These are phyloP conservation scores for Neuroscelio doddi DNA, from an alignment of 2,888 invertebrate species.

Conservation along the genomic window DNA sequence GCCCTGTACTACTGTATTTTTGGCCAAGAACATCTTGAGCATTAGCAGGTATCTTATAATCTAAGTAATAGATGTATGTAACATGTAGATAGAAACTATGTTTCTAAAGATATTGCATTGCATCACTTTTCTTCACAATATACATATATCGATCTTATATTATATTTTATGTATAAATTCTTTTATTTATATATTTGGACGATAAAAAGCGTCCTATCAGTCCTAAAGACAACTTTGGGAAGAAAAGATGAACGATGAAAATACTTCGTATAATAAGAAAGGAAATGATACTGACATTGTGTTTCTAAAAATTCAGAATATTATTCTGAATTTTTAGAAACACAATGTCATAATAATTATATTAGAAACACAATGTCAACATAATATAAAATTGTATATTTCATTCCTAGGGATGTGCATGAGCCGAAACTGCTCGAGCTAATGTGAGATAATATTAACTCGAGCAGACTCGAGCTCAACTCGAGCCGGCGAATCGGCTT, in stretches of 20 bases:
- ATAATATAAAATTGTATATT: too few relatives aligned
- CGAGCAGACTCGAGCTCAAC: too few relatives aligned
- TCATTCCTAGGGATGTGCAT: too few relatives aligned
- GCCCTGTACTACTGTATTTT: conserved; percentile 42
- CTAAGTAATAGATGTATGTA: conserved; percentile 62
- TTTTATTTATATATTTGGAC: conserved; percentile 20
- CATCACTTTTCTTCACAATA: conserved; percentile 29
- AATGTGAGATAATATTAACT: too few relatives aligned
- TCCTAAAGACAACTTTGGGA: conserved; percentile 12
- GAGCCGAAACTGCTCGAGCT: too few relatives aligned
- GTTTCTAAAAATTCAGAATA: too few relatives aligned
- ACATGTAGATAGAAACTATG: conserved; percentile 63
- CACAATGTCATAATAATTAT: too few relatives aligned
- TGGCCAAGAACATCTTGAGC: conserved; percentile 63
- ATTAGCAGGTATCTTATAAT: conserved; percentile 65
- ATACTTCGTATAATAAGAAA: too few relatives aligned
- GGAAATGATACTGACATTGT: too few relatives aligned
- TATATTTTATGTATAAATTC: conserved; percentile 24
- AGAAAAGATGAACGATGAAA: neutral
- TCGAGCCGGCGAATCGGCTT: too few relatives aligned
- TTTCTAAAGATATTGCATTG: conserved; percentile 50
- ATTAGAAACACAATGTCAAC: too few relatives aligned
- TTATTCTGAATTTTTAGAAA: too few relatives aligned
- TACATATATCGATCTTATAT: conserved; percentile 29
- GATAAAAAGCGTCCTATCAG: conserved; percentile 14